Evolutionary conservation across 2,113 vertebrate species (phyloP).

Genomic region (Mixornis gularis): DNA sequence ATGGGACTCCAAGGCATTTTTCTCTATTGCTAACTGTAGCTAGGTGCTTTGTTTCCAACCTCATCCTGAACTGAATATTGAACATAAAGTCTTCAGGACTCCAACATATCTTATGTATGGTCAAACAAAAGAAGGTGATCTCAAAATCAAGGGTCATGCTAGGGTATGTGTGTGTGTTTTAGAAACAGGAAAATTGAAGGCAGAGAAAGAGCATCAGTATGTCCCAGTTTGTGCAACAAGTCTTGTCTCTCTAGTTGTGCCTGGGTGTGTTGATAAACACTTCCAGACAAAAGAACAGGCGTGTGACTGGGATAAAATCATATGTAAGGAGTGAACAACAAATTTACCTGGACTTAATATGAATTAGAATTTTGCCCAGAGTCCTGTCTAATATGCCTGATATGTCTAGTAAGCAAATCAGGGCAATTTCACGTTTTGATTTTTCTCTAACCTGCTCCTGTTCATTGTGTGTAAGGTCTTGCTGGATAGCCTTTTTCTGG

Average conservation of each 20-base stretch:
- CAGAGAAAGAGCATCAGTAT: background rate
- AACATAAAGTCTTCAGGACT: background rate
- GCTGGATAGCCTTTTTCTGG: background rate
- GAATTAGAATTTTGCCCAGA: background rate
- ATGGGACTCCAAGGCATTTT: background rate
- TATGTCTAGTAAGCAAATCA: background rate
- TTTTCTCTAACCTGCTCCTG: background rate
- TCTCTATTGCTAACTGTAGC: background rate
- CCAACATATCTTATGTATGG: fast-evolving
- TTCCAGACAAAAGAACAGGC: background rate
- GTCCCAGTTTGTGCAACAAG: background rate
- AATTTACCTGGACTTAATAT: background rate
- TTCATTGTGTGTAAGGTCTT: background rate
- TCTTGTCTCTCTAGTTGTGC: background rate
- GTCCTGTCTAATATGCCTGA: background rate
- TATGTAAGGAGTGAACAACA: background rate
- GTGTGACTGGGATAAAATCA: background rate
- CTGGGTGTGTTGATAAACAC: background rate
- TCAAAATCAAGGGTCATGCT: background rate
- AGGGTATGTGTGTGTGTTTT: background rate
- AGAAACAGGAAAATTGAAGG: background rate
- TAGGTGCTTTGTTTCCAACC: background rate
- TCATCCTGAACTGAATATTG: background rate
- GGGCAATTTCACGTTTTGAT: background rate
- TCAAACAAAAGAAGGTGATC: background rate